Base-by-base conservation (phyloP, 2,888 invertebrate species). In the Crepidodera aurea region DNA sequence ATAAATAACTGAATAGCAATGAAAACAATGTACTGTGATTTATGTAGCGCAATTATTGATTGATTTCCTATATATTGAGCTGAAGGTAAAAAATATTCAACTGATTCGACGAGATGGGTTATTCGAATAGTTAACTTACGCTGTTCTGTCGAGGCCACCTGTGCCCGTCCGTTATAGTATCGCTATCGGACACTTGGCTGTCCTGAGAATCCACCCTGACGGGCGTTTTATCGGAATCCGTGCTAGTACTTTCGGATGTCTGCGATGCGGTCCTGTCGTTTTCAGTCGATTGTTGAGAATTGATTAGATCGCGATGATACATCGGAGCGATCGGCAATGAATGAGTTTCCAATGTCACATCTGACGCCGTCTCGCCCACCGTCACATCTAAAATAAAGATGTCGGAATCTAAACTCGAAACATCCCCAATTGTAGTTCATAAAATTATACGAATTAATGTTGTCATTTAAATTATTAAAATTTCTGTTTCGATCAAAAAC, bases 191-290 rank as follows among this genome's bases (percentile, higher is more conserved):
- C 42, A 88, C 88, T 75, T 91, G 91, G 74, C 89, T 89, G 75
- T 94, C 93, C 76, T 92, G 91, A n/a, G 90, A 91, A 77, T 93
- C 92, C 2, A 92, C 87, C 51, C 93, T 84, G 10, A 91, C 89
- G 27, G 92, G 88, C 7, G 91, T 92, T 67, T 90, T 84, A 82
- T 93, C 93, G 0, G 92, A 94, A 82, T 94, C 94, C 18, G 92
- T 92, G 68, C 91, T 92, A 32, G 89, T 90, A 67, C 85, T 86
- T 29, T 85, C 86, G 18, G 85, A 84, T n/a, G 90, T 90, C 51
- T 72, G 71, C 44, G 90, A 90, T 57, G 89, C 82, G 6, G 91
- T 91, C 19, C 89, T 86, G 42, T 89, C 87, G 67, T 86, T 89
- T 73, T 87, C 91, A 75, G 90, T 89, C 67, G 89, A 89, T 77